Base-by-base conservation (phyloP, 2,797 vertebrate species). In the Echiichthys vipera region DNA sequence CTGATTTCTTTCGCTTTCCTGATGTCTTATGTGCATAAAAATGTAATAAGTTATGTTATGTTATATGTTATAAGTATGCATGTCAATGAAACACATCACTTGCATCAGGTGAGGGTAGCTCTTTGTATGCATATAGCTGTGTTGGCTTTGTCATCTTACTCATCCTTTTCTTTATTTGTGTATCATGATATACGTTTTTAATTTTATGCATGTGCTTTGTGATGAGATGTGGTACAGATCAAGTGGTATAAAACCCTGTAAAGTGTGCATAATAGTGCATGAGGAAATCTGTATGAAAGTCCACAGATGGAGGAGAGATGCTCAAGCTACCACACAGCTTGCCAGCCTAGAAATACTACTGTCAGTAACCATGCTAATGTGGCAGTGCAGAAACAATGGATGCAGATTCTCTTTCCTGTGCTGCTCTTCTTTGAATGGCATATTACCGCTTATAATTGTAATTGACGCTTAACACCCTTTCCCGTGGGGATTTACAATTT, bases 301-400 rank as follows among this genome's bases (percentile, higher is more conserved):
- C 65, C 77, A 86, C 90, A 91, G 87, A 92, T 91, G 84, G 87
- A 78, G 79, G 84, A 77, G 84, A 83, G 77, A 84, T 71, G 78
- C 65, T 80, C 58, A 61, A 78, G 80, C 74, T 73, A 83, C 71
- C 65, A 70, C 77, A 87, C 84, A 77, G 80, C 83, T 84, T 76
- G 68, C 80, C 75, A 58, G 80, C 39, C 24, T 12, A 50, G 68
- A 85, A 15, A 47, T 54, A 69, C 40, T 51, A 56, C 73, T 66
- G 70, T 74, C 56, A 81, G 72, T 74, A 65, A 56, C 58, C 56
- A 43, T 47, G 77, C 36, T 81, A 59, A 79, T 65, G 36, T 78
- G 46, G 69, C 75, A 40, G 49, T 30, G 39, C 71, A 71, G 46
- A 67, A 64, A 47, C 32, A 17, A 5, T 55, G 49, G 12, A 7